These are phyloP conservation scores for Cephus rjabovi DNA, from an alignment of 2,888 invertebrate species.

Conservation along the genomic window DNA sequence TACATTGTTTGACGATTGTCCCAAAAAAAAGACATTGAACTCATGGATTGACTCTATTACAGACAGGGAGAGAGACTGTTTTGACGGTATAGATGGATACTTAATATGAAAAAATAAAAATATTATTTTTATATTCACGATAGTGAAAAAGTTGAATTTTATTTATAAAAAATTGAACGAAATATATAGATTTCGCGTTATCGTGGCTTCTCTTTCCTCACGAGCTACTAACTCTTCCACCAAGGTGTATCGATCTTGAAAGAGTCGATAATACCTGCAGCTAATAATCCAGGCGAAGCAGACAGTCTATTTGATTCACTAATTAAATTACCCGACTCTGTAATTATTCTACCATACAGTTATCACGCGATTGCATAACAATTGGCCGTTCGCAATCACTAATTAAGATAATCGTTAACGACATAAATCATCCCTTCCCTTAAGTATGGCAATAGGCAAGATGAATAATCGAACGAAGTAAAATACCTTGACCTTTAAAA, in stretches of 20 bases:
- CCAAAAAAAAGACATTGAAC: no score
- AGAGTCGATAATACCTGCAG: neutral
- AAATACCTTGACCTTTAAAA: neutral
- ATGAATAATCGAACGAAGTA: neutral
- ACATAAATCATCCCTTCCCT: neutral
- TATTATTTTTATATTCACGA: neutral
- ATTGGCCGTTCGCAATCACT: neutral
- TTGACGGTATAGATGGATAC: neutral
- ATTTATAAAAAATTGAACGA: neutral
- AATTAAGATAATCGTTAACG: neutral
- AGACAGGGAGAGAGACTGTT: no score
- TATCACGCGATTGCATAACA: neutral
- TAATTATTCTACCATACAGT: neutral
- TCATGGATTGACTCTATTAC: no score
- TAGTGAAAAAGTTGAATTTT: neutral
- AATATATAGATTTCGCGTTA: neutral
- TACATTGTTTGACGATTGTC: no score
- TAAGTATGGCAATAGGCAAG: neutral
- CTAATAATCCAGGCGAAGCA: neutral
- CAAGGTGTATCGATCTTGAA: neutral
- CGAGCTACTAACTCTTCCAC: neutral
- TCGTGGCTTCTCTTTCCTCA: neutral
- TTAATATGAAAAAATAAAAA: neutral
- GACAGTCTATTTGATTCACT: neutral
- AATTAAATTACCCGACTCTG: neutral